phyloP scores from a whole-genome alignment of 2,113 vertebrate genomes.

The Sigmodon hispidus region DNA sequence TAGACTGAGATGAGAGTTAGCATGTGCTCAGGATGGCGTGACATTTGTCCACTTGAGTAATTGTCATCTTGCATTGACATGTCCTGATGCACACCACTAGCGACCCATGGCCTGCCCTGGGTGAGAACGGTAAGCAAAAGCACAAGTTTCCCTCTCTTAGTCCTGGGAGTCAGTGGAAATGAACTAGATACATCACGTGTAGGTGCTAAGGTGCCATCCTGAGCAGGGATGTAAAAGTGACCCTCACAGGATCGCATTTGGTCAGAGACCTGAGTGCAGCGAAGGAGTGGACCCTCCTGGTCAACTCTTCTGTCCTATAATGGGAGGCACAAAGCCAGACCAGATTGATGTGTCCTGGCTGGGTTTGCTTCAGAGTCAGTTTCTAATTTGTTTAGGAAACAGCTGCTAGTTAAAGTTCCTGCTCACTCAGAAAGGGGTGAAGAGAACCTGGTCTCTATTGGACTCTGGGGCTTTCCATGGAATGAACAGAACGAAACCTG shows the following conservation, averaged over 20 bases:
- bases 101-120: fast-evolving
- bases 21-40: slow-evolving; percentile 4
- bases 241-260: too few species aligned
- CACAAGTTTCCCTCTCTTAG: background rate
- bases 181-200: fast-evolving
- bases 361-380: background rate
- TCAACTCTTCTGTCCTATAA: background rate
- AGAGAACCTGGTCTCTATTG: background rate
- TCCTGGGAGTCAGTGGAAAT: background rate
- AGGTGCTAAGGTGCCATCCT: background rate
- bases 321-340: background rate
- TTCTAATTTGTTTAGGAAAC: background rate
- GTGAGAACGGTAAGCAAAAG: background rate
- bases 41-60: background rate
- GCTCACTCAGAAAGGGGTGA: background rate
- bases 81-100: background rate
- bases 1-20: background rate
- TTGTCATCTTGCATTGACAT: background rate
- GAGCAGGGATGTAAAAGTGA: background rate
- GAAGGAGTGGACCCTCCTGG: background rate
- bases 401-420: background rate
- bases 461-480: background rate
- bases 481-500: background rate
- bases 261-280: background rate
- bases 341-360: background rate